Evolutionary conservation across 1,140 invertebrate species (phyloP), one percentile per base, ranked within the genome.

Genomic region (Andricus grossulariae): DNA sequence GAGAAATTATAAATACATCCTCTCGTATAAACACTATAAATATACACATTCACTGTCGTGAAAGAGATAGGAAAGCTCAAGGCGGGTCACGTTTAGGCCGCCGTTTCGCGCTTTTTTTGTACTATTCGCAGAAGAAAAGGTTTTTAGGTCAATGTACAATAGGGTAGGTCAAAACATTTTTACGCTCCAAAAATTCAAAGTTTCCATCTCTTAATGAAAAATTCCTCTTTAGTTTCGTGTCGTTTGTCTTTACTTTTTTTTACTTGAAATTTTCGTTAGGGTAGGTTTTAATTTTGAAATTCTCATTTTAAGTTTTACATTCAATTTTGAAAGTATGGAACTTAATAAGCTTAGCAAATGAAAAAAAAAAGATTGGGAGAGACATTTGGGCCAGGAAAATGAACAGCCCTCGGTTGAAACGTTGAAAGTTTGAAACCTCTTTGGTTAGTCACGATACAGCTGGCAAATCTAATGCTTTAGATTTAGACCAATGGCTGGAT

Each of bases 1-100:
- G 70, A 71, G 60, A 83, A 83, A 84, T 84, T 85, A 85, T 84
- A 86, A 86, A 86, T 86, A 85, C 78, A 74, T 84, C 71, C 78
- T 45, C 39, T 72, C 55, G 77, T 84, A 80, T 82, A 84, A 85
- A 85, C 77, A 82, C 80, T 82, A 85, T 81, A 84, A 86, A 85
- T 86, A 86, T 81, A 85, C 76, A 49, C 66, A 49, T 45, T 39
- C 51, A 50, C 51, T 54, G 32, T 73, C 75, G 45, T 73, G 51
- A 52, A 73, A 73, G 51, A 73, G 72, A 70, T 72, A 72, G 66
- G 60, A 16, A 66, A 66, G 39, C 60, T 66, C 21, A 66, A 66
- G 25, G 60, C 32, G 60, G 25, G 12, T 66, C 60, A 66, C 39
- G 55, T 57, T 57, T 57, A 57, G 55, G 55, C 55, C 55, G 55